phyloP scores from a whole-genome alignment of 2,888 invertebrate species.

The Agrotis ipsilon region DNA sequence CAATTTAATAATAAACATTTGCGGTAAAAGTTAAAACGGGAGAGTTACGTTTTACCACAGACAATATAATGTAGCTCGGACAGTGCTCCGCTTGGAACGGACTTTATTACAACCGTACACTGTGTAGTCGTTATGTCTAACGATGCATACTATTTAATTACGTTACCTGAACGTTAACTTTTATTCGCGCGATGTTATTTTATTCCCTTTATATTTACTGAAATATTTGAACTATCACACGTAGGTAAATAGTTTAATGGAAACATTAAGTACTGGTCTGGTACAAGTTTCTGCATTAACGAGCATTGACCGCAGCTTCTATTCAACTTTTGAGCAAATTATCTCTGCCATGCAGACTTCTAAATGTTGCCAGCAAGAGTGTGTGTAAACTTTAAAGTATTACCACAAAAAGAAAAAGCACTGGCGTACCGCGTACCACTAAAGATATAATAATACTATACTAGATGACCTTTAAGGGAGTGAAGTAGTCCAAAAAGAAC shows the following conservation, averaged over 20 bases:
- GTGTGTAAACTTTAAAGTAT: no score
- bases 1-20: conserved; percentile 48
- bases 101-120: conserved; percentile 41
- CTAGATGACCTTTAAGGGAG: no score
- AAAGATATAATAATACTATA: no score
- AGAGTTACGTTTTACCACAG: conserved; percentile 32
- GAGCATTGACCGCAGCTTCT: conserved; percentile 11
- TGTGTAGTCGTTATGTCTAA: conserved; percentile 50
- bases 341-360: conserved; percentile 9
- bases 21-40: conserved; percentile 42
- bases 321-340: conserved; percentile 18
- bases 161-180: conserved; percentile 39
- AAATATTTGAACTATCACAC: conserved; percentile 14
- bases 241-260: neutral
- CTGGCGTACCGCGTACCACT: no score
- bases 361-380: neutral
- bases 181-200: conserved; percentile 24
- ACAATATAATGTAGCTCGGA: conserved; percentile 39
- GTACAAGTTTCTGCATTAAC: conserved; percentile 5
- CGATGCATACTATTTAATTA: conserved; percentile 55
- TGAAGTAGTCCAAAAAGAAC: no score
- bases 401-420: no score
- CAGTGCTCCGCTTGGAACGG: conserved; percentile 22
- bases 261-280: conserved; percentile 13
- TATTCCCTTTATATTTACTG: conserved; percentile 7